phyloP scores from a whole-genome alignment of 2,797 vertebrate species.

The Enteromius fasciolatus region DNA sequence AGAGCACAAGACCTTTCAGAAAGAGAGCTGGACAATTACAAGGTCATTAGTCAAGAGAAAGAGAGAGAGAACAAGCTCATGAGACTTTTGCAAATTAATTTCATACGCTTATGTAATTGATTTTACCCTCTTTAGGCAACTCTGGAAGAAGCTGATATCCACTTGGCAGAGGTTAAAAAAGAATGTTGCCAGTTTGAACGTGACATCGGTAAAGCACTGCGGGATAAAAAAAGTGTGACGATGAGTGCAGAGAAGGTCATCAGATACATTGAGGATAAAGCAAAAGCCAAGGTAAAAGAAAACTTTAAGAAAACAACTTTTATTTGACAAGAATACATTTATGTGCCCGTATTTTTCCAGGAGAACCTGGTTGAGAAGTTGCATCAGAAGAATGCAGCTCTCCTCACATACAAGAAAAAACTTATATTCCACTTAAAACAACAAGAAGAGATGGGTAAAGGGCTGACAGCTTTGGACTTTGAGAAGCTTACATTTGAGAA shows the following conservation, averaged over 20 bases:
- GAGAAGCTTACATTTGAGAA: slow-evolving; percentile 80
- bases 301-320: background rate
- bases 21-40: slow-evolving; percentile 66
- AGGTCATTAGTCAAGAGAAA: slow-evolving; percentile 64
- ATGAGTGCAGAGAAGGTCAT: slow-evolving; percentile 74
- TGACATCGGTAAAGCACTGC: slow-evolving; percentile 68
- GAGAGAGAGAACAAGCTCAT: background rate
- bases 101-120: background rate
- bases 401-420: slow-evolving; percentile 75
- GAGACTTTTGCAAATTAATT: background rate
- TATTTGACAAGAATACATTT: background rate
- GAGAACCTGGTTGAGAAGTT: slow-evolving; percentile 77
- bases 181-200: slow-evolving; percentile 75
- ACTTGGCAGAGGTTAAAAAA: slow-evolving; percentile 72
- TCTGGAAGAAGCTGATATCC: slow-evolving; percentile 75
- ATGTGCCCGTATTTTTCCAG: slow-evolving; percentile 57
- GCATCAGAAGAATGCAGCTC: slow-evolving; percentile 72
- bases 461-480: slow-evolving; percentile 70
- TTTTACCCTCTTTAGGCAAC: slow-evolving; percentile 67
- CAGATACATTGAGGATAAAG: slow-evolving; percentile 76
- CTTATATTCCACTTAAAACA: slow-evolving; percentile 74
- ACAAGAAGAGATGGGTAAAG: slow-evolving; percentile 77
- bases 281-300: slow-evolving; percentile 72
- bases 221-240: slow-evolving; percentile 68
- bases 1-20: slow-evolving; percentile 65